Evolutionary conservation across 64 coral and sea anemone species (phyloP), one percentile per base, ranked within the genome.

Genomic region (Pocillopora damicornis): DNA sequence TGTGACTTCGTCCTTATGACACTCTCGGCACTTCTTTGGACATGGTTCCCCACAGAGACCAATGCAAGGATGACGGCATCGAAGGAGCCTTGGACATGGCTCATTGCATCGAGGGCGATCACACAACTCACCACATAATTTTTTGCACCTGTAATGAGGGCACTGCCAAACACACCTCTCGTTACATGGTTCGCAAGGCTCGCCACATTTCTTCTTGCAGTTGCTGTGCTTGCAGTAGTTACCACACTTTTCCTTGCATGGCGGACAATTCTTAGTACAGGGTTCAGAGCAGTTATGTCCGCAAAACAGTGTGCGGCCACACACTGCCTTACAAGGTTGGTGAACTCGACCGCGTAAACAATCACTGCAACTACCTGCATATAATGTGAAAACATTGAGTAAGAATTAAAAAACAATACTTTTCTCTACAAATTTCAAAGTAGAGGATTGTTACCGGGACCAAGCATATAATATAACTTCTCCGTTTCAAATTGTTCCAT

Each of bases 11-110:
- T 95, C 81, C 60, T 90, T 88, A 60, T 95, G 62, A 76, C 96
- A 98, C 37, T 79, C 62, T 59, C 96, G 87, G 87, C 96, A 98
- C 37, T 92, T 75, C 18, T 78, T 74, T 2, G 94, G 94, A 63
- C 94, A 96, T 9, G 25, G 9, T 77, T 96, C 94, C 11, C 94
- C 94, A 38, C 94, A 96, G 15, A 96, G 75, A 74, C 94, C 94
- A 58, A 90, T 87, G 58, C 94, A 93, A 2, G 38, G 77, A 83
- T 96, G 94, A 13, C 56, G 58, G 36, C 94, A 96, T 42, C 59
- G 26, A 11, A 90, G 60, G 58, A 0, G 58, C 74, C 83, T 83
- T 67, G 13, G 25, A 45, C 94, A 96, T 14, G 91, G 80, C 15
- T 88, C 11, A 16, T 93, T 34, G 60, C 94, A 96, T 68, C 82